Conservation (phyloP, 2,113 vertebrate species). For the Cairina moschata region DNA sequence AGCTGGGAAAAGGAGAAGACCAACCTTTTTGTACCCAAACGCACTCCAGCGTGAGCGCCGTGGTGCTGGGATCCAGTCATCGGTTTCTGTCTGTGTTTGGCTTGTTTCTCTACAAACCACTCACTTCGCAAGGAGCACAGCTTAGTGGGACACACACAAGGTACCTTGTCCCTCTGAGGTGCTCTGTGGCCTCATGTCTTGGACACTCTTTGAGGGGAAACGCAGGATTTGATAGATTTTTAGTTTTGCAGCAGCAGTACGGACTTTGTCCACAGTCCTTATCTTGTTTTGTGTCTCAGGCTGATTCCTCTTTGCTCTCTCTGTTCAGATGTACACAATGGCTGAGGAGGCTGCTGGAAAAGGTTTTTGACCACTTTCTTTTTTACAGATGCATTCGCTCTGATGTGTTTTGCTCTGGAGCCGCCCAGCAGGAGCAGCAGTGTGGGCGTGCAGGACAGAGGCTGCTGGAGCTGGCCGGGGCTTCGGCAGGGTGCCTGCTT, state of each 20-base stretch:
- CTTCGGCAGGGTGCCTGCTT: background rate
- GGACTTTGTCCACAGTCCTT: background rate
- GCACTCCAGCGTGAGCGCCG: background rate
- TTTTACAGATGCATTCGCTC: background rate
- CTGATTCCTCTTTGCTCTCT: background rate
- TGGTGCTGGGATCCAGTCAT: background rate
- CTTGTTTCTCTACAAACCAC: background rate
- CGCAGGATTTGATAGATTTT: too few relatives aligned
- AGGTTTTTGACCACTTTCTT: accelerated
- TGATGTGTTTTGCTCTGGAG: background rate
- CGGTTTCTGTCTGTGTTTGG: background rate
- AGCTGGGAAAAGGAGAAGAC: background rate
- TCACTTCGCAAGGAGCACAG: background rate
- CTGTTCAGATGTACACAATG: too few relatives aligned
- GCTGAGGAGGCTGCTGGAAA: background rate
- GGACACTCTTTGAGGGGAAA: background rate
- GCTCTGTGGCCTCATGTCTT: background rate
- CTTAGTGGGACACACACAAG: background rate
- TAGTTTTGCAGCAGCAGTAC: background rate
- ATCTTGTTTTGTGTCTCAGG: background rate
- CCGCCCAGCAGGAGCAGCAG: background rate
- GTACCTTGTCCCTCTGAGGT: background rate
- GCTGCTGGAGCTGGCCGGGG: background rate
- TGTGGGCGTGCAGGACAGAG: accelerated
- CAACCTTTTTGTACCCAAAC: background rate